These are phyloP conservation scores for Corythornis leucogaster DNA, from an alignment of 2,797 vertebrate genomes.

Conservation along the genomic window DNA sequence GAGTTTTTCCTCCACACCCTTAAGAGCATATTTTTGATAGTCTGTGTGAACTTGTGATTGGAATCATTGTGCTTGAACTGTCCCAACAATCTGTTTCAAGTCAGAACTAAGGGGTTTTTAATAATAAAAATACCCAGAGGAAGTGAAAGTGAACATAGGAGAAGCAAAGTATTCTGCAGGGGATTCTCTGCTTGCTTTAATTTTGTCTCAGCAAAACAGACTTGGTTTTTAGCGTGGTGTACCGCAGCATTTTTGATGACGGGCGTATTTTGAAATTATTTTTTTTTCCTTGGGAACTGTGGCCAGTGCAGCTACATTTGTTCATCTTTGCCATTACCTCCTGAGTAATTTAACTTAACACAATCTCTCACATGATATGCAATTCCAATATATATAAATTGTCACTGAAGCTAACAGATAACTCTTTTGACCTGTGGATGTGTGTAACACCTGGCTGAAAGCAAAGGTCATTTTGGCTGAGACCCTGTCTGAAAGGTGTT, in stretches of 20 bases:
- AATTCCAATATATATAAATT: background rate
- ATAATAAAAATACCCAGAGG: background rate
- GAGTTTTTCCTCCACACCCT: background rate
- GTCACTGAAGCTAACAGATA: background rate
- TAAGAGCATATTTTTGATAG: background rate
- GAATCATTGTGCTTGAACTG: background rate
- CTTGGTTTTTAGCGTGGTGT: background rate
- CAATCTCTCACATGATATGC: fast-evolving
- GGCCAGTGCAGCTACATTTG: background rate
- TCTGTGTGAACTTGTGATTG: background rate
- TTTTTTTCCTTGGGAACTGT: background rate
- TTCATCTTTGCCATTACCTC: background rate
- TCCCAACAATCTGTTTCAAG: background rate
- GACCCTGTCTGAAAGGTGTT: background rate
- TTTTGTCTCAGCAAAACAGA: background rate
- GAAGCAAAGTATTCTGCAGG: background rate
- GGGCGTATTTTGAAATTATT: background rate
- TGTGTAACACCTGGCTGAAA: background rate
- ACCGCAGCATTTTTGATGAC: background rate
- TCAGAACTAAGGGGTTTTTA: background rate
- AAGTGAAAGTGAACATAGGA: background rate
- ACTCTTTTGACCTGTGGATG: background rate
- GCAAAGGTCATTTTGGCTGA: background rate
- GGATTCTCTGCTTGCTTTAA: background rate
- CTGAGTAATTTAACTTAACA: background rate